Evolutionary conservation across 2,797 vertebrate genomes (phyloP).

Genomic region (Rhabdomys pumilio): DNA sequence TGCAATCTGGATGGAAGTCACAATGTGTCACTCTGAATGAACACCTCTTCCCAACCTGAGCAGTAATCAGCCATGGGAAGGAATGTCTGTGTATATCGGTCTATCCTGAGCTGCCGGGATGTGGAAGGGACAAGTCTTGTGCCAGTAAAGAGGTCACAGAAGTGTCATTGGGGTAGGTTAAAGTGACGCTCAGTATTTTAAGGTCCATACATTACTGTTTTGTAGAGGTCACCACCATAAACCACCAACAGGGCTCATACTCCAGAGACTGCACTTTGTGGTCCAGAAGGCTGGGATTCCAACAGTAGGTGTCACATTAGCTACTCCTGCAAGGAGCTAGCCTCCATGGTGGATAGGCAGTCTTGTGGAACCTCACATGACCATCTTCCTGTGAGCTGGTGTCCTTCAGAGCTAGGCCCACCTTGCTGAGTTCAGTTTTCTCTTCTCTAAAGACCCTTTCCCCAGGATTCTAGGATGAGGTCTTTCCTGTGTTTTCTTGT

Average conservation of each 20-base stretch:
- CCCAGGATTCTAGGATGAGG: background rate
- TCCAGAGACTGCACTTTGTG: background rate
- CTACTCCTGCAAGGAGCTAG: background rate
- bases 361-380: fast-evolving
- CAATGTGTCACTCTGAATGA: too few relatives aligned
- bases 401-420: background rate
- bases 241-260: background rate
- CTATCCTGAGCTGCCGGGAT: background rate
- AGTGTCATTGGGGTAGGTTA: background rate
- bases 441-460: background rate
- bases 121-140: background rate
- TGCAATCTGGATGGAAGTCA: background rate
- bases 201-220: background rate
- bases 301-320: too few relatives aligned
- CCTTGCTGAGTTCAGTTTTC: background rate
- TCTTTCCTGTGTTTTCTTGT: fast-evolving
- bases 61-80: background rate
- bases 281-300: background rate
- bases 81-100: fast-evolving
- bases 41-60: background rate
- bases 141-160: background rate
- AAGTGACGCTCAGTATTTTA: background rate
- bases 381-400: background rate
- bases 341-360: fast-evolving
- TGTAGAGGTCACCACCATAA: background rate